Percentiles rank a stretch among this genome's conserved stretches.
phyloP scores from a whole-genome alignment of 2,113 vertebrate species.

The Meles meles region DNA sequence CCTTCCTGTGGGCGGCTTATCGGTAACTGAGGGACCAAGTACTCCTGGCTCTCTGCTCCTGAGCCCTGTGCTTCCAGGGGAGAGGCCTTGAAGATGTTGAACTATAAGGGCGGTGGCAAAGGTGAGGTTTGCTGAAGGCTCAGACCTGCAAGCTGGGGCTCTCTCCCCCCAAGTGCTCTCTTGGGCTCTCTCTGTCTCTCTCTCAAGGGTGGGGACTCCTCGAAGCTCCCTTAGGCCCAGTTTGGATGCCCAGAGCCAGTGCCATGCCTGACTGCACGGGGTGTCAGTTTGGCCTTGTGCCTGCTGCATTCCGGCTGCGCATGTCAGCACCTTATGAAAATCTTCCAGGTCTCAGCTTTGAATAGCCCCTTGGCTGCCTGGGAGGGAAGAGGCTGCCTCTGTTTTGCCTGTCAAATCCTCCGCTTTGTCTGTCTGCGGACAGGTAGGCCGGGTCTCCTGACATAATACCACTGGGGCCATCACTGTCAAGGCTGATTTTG shows the following conservation, averaged over 20 bases:
- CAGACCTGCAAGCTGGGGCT: slow-evolving; percentile 12
- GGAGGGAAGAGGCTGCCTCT: slow-evolving; percentile 67
- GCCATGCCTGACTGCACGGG: slow-evolving; percentile 63
- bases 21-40: background rate
- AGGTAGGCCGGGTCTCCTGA: slow-evolving; percentile 45
- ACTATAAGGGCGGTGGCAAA: background rate
- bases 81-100: background rate
- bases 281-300: slow-evolving; percentile 66
- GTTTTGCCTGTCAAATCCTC: slow-evolving; percentile 81
- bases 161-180: background rate
- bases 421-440: slow-evolving; percentile 67
- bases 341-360: slow-evolving; percentile 73
- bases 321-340: slow-evolving; percentile 80
- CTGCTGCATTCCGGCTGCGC: slow-evolving; percentile 42
- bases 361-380: slow-evolving; percentile 77
- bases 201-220: slow-evolving; percentile 33
- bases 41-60: background rate
- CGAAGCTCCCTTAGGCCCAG: slow-evolving; percentile 51
- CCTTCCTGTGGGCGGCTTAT: background rate
- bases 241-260: slow-evolving; percentile 48
- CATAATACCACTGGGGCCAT: slow-evolving; percentile 39
- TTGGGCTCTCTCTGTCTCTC: background rate
- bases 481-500: slow-evolving; percentile 31
- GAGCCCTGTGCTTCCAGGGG: background rate
- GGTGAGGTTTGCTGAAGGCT: background rate